A percentile compares a stretch with the other conserved stretches of the same genome.
Evolutionary conservation across 2,888 invertebrate genomes (phyloP).

Genomic region (Stictocephala bisonia): DNA sequence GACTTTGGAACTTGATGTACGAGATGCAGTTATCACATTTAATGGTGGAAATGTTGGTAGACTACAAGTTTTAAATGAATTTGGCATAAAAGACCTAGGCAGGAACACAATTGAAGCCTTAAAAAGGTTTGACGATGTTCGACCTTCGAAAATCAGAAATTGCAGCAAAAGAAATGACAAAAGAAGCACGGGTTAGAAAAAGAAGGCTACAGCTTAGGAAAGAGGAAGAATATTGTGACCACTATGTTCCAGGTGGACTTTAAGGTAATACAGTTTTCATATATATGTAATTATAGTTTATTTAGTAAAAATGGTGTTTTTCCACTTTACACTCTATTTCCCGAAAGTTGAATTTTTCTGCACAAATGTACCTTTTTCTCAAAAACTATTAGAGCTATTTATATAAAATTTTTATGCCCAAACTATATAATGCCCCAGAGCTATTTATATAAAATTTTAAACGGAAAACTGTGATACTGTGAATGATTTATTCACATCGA

Average conservation of each 20-base stretch:
- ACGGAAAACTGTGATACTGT: too few species aligned
- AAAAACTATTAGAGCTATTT: too few species aligned
- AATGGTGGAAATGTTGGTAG: conserved; percentile 36
- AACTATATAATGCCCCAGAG: too few species aligned
- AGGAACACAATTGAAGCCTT: conserved; percentile 5
- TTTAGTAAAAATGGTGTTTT: too few species aligned
- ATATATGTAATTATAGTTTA: too few species aligned
- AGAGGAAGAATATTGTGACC: conserved; percentile 1
- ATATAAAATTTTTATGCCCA: too few species aligned
- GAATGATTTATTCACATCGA: too few species aligned
- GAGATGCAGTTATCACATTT: neutral
- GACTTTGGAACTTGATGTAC: neutral
- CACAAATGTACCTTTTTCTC: too few species aligned
- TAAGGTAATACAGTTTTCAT: neutral
- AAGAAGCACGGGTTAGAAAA: conserved; percentile 2
- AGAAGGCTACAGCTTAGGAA: neutral
- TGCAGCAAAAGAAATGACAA: conserved; percentile 14
- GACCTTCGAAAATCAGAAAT: neutral
- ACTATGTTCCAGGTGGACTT: conserved; percentile 16
- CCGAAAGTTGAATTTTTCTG: too few species aligned
- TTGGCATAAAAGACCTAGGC: neutral
- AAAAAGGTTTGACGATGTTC: neutral
- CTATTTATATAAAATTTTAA: too few species aligned
- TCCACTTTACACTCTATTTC: too few species aligned
- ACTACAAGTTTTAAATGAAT: neutral